Evolutionary conservation across 2,113 vertebrate species (phyloP), one percentile per base, ranked within the genome.

Genomic region (Nothocercus nigrocapillus): DNA sequence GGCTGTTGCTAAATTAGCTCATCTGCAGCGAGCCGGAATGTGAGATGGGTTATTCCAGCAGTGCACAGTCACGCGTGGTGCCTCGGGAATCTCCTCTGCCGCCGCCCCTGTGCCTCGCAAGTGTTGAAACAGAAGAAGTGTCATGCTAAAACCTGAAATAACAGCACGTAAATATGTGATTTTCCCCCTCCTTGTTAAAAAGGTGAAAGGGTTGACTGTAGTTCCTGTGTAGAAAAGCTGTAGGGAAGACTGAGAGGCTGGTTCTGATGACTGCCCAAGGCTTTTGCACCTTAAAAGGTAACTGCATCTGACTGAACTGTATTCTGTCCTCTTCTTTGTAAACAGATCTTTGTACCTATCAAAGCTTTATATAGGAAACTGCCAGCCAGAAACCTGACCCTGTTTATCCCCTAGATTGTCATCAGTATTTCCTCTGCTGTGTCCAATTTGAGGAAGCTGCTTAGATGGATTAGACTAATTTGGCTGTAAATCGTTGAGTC

Each of bases 1-100:
- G 83, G 69, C 68, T 86, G 82, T 68, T 94, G 85, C 85, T 95
- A 91, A 90, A 86, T 86, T 84, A 3, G 2, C 36, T 85, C 90
- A 56, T 49, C 74, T 1, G 0, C 32, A 78, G 66, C 13, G 58
- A 81, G 42, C 76, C 68, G 89, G 85, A 93, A 88, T 93, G 67
- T 91, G 63, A 77, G 61, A 73, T 68, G 64, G 36, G 34, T 88
- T 89, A 77, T 85, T 80, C 44, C 80, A 47, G 76, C 59, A 79
- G 38, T 10, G 34, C 51, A 44, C 82, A 1, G 0, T 89, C 63
- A 42, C 40, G 63, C 30, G 24, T 78, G 2, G 24, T 93, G 63
- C 30, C 51, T 91, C 0, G 0, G 64, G 61, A 87, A 34, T 91
- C 68, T 94, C 62, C 18, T 94, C 7, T 59, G 74, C 53, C 16